Evolutionary conservation across 1,140 invertebrate genomes (phyloP).

Genomic region (Prorops nasuta): DNA sequence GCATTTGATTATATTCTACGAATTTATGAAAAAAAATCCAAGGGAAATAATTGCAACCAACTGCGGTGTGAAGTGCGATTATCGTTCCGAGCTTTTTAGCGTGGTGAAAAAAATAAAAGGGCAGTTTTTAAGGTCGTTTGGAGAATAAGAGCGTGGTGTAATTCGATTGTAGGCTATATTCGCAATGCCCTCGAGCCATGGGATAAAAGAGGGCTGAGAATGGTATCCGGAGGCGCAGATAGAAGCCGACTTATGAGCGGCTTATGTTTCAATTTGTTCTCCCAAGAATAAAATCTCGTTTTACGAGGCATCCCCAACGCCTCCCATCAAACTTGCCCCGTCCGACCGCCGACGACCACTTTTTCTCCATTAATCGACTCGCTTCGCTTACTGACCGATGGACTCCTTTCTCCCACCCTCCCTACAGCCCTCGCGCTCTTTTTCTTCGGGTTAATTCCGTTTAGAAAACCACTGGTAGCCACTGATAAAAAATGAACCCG

Average conservation of each 20-base stretch:
- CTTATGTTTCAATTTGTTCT: slow-evolving; percentile 39
- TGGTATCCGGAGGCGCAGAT: slow-evolving; percentile 9
- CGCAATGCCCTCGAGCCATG: no score
- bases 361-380: background rate
- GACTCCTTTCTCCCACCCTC: no score
- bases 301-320: slow-evolving; percentile 23
- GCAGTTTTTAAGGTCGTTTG: no score
- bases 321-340: background rate
- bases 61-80: background rate
- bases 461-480: background rate
- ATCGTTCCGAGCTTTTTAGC: background rate
- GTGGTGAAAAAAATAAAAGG: slow-evolving; percentile 14
- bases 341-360: background rate
- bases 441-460: background rate
- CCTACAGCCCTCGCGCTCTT: no score
- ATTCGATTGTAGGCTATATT: no score
- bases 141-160: background rate
- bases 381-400: background rate
- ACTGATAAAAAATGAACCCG: background rate
- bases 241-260: slow-evolving; percentile 32
- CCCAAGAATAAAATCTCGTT: slow-evolving; percentile 35
- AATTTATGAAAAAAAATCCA: no score
- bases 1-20: no score
- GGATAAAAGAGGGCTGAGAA: background rate
- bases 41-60: background rate